phyloP scores from a whole-genome alignment of 2,888 invertebrate genomes.

The Scrobipalpa costella region DNA sequence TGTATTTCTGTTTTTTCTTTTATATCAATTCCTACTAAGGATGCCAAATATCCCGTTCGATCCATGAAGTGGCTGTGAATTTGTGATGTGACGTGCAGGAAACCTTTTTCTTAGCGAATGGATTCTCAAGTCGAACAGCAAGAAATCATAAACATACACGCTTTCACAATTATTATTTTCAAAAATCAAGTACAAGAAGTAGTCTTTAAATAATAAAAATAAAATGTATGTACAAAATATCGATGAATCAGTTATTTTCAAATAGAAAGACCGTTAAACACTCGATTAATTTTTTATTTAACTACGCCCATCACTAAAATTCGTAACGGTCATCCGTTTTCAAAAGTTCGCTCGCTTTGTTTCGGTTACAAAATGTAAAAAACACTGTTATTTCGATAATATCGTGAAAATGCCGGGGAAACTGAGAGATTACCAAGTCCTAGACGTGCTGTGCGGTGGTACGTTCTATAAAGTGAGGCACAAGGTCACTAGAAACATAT shows the following conservation, averaged over 20 bases:
- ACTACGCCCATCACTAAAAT: slow-evolving; percentile 52
- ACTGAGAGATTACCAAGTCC: slow-evolving; percentile 74
- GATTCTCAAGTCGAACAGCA: no score
- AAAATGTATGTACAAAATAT: no score
- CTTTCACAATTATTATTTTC: no score
- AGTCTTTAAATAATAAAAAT: no score
- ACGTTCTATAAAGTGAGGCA: slow-evolving; percentile 78
- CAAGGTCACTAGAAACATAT: slow-evolving; percentile 77
- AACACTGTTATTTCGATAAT: slow-evolving; percentile 28
- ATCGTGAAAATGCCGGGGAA: slow-evolving; percentile 63
- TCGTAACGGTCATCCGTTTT: slow-evolving; percentile 62
- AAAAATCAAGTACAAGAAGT: no score
- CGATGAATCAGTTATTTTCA: slow-evolving; percentile 7
- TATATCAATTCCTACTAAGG: no score
- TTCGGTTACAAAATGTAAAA: slow-evolving; percentile 70
- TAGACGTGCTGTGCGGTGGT: slow-evolving; percentile 74
- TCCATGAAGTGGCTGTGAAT: no score
- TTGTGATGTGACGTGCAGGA: no score
- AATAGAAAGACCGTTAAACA: slow-evolving; percentile 21
- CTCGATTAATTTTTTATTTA: slow-evolving; percentile 21
- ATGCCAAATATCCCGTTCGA: no score
- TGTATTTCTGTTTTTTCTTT: no score
- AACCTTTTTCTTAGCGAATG: no score
- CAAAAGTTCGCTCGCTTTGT: slow-evolving; percentile 69
- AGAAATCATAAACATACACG: no score